These are phyloP conservation scores for Synergus japonicus DNA, from an alignment of 2,888 invertebrate species.

Conservation along the genomic window DNA sequence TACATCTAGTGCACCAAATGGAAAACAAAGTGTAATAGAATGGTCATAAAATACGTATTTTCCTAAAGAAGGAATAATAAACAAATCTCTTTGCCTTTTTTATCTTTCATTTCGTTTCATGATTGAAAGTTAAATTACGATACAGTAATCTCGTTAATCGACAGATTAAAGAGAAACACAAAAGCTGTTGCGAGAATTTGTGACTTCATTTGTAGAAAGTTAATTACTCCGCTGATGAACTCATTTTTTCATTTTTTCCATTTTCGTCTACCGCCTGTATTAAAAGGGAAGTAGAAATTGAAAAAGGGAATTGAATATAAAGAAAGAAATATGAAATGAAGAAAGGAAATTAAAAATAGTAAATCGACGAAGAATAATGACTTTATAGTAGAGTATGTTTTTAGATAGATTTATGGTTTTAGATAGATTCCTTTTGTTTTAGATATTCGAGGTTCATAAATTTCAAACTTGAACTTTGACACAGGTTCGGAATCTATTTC, in stretches of 20 bases:
- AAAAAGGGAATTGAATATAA: background rate
- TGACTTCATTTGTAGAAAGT: background rate
- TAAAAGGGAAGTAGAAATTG: background rate
- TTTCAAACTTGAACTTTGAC: background rate
- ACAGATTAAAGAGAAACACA: slow-evolving; percentile 16
- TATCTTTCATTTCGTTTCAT: background rate
- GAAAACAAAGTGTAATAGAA: background rate
- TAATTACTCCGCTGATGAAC: slow-evolving; percentile 1
- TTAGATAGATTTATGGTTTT: no score
- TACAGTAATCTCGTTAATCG: slow-evolving; percentile 20
- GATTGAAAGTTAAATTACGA: slow-evolving; percentile 18
- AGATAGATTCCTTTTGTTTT: background rate
- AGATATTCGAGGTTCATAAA: background rate
- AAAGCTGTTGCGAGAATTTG: background rate
- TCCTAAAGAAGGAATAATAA: background rate
- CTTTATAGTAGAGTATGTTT: background rate
- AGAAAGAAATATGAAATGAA: background rate
- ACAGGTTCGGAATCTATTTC: background rate
- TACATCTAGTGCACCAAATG: background rate
- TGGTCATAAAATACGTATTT: background rate
- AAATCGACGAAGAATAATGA: background rate
- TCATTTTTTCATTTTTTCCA: background rate
- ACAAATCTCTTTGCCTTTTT: background rate
- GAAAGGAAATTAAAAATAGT: background rate
- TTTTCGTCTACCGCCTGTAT: background rate